These are phyloP conservation scores for Premnoplex brunnescens DNA, from an alignment of 2,797 vertebrate genomes.

Conservation along the genomic window DNA sequence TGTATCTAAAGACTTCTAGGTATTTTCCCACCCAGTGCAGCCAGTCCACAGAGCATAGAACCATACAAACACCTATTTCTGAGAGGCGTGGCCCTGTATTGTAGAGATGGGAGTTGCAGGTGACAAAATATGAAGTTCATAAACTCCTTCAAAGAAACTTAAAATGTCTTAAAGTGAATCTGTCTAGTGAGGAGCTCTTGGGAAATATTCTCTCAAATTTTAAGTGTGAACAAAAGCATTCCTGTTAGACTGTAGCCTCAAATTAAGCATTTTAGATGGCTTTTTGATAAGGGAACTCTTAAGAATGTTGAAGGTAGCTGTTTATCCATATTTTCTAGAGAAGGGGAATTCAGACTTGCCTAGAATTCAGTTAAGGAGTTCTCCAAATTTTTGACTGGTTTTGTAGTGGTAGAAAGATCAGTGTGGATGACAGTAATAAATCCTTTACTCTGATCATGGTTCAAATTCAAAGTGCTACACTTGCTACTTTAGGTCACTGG, in stretches of 20 bases:
- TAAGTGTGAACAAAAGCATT: background rate
- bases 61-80: background rate
- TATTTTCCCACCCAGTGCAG: background rate
- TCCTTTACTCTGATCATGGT: background rate
- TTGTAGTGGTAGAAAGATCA: background rate
- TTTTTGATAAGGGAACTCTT: background rate
- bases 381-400: background rate
- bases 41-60: background rate
- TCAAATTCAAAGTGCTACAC: background rate
- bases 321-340: background rate
- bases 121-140: background rate
- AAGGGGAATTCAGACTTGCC: background rate
- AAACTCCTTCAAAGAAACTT: background rate
- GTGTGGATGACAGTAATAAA: background rate
- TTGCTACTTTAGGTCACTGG: background rate
- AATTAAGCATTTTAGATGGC: background rate
- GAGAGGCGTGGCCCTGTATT: background rate
- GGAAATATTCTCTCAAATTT: background rate
- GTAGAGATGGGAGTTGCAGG: background rate
- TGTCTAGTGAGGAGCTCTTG: background rate
- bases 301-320: background rate
- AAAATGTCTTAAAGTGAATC: background rate
- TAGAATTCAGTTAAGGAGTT: background rate
- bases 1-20: constrained; percentile 18
- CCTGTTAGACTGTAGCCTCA: background rate